Base-by-base conservation (phyloP, 2,113 vertebrate genomes). In the Hippocampus mohnikei region DNA sequence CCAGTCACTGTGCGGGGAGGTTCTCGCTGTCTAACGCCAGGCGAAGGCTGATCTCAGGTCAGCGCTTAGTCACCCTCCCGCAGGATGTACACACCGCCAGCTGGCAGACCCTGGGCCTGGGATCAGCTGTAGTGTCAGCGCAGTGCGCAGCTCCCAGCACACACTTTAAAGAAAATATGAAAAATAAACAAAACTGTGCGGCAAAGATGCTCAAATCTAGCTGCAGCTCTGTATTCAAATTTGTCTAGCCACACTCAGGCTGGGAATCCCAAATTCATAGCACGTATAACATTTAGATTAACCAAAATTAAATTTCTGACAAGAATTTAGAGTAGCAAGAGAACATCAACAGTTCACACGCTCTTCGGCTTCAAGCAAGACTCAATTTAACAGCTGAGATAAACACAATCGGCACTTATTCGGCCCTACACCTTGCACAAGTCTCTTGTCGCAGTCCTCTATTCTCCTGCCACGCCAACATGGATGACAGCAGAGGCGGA, bases 91-190 rank as follows among this genome's bases (percentile, higher is more conserved):
- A 87, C 87, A 90, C 90, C 83, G 87, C 88, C 86, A 89, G 88
- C 87, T 88, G 86, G 87, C 88, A 89, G 90, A 90, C 86, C 88
- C 77, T 89, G 85, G 88, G 88, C 88, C 87, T 89, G 89, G 89
- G 88, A 84, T 88, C 89, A 89, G 89, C 86, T 86, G 87, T 66
- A 83, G 88, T 91, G 86, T 85, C 85, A 78, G 81, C 89, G 87
- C 87, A 88, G 89, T 87, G 85, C 84, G 88, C 90, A 89, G 89
- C 90, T 91, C 88, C 91, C 91, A 90, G 88, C 91, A 90, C 89
- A 89, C 89, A 89, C 92, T 93, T 91, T 88, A 92, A 90, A 90
- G 89, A 90, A 92, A 93, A 91, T 91, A 91, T 91, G 88, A 90
- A 91, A 91, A 91, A 91, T 90, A 90, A 92, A 91, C 88, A 92